Evolutionary conservation across 1,140 invertebrate species (phyloP), one percentile per base, ranked within the genome.

Genomic region (Gonatopus flavifemur): DNA sequence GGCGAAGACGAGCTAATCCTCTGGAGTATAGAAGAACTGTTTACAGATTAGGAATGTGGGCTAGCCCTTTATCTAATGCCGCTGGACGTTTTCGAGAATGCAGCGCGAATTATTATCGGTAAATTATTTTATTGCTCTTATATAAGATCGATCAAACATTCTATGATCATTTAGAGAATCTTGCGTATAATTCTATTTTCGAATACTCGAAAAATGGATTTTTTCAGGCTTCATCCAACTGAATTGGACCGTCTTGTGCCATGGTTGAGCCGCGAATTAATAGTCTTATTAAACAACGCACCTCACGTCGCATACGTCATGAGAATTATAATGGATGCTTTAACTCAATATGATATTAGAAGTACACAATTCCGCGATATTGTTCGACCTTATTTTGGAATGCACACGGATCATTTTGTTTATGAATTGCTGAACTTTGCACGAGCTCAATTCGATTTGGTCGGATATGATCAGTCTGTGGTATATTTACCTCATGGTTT

Each of bases 351-450:
- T 66, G 82, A 87, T 54, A 93, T 96, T 49, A 81, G 83, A 41
- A 90, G 89, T 38, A 60, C 76, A 5, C 82, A 85, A 61, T 94
- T 97, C 73, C 82, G 82, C 16, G 81, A 82, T 22, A 63, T 80
- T 1, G 60, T 90, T 13, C 67, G 75, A 1, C 71, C 81, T 3
- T 84, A 83, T 63, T 77, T 88, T 24, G 81, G 81, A 12, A 69
- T 74, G 12, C 80, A 83, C 47, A 87, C 86, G 0, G 82, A 84
- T 49, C 91, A 94, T 69, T 97, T 98, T 74, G 81, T 93, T 28
- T 92, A 96, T 63, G 94, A 98, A 69, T 83, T 97, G 49, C 86
- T 88, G 53, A 86, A 84, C 69, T 98, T 91, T 80, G 91, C 93
- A 30, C 83, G 85, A 20, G 91, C 89, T 7, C 89, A 90, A 0